phyloP scores from a whole-genome alignment of 2,113 vertebrate species.

The Gobio gobio region DNA sequence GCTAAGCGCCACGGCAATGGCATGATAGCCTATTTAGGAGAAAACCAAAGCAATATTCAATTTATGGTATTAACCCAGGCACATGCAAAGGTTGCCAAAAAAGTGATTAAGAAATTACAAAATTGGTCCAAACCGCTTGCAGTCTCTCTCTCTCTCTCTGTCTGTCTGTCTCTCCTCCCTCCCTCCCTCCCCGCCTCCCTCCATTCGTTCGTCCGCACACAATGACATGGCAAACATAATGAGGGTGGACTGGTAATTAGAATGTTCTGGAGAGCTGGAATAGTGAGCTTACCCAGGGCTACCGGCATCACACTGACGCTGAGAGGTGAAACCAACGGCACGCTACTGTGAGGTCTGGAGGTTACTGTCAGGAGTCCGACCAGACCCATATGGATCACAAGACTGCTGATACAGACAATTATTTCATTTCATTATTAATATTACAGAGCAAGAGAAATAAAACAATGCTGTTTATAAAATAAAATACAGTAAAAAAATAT shows the following conservation, averaged over 20 bases:
- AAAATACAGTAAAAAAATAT: not conserved
- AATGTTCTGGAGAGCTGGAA: conserved; percentile 71
- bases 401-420: not conserved
- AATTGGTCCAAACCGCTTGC: conserved; percentile 76
- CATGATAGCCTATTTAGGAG: conserved; percentile 79
- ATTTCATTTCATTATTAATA: not conserved
- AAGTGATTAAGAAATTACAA: conserved; percentile 83
- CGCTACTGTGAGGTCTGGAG: conserved; percentile 38
- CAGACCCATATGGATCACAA: not conserved
- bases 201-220: conserved; percentile 58
- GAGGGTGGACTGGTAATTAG: conserved; percentile 78
- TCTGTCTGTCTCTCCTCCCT: conserved; percentile 6
- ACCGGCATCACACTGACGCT: conserved; percentile 22
- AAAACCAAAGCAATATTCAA: conserved; percentile 82
- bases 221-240: conserved; percentile 78
- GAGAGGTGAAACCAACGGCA: conserved; percentile 28
- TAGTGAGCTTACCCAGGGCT: conserved; percentile 20
- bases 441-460: not conserved
- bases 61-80: conserved; percentile 77
- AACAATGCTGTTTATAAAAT: not conserved
- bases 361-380: conserved; percentile 36
- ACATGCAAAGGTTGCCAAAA: conserved; percentile 78
- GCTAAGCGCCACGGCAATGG: conserved; percentile 69
- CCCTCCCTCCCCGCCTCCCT: conserved; percentile 8
- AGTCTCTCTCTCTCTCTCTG: conserved; percentile 60